phyloP scores from a whole-genome alignment of 2,113 vertebrate species.

The Brachirus orientalis region DNA sequence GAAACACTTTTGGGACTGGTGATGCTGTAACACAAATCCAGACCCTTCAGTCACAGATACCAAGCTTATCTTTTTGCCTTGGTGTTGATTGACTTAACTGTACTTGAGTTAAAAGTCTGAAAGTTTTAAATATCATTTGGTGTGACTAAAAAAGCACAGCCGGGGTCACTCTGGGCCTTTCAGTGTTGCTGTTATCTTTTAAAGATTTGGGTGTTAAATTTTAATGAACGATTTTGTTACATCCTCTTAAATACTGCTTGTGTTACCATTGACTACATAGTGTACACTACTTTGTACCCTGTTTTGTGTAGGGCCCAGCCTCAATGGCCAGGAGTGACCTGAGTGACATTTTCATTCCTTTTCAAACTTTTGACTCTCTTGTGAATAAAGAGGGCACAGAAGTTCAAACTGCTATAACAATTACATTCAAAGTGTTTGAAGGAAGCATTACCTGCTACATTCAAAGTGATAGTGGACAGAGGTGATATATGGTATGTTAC shows the following conservation, averaged over 20 bases:
- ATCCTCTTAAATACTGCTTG: slow-evolving; percentile 14
- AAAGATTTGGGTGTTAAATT: slow-evolving; percentile 43
- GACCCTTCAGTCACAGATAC: slow-evolving; percentile 32
- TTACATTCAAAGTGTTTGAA: slow-evolving; percentile 49
- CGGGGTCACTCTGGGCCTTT: slow-evolving; percentile 4
- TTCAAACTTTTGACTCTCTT: slow-evolving; percentile 26
- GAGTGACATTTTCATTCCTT: slow-evolving; percentile 62
- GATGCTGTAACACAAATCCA: slow-evolving; percentile 34
- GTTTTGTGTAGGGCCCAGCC: slow-evolving; percentile 23
- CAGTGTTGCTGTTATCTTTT: slow-evolving; percentile 20
- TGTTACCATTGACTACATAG: slow-evolving; percentile 2
- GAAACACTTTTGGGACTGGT: slow-evolving; percentile 20
- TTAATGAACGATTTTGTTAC: slow-evolving; percentile 34
- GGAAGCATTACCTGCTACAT: slow-evolving; percentile 37
- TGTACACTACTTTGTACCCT: slow-evolving; percentile 17
- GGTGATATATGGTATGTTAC: neutral
- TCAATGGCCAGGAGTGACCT: slow-evolving; percentile 38
- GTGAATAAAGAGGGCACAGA: slow-evolving; percentile 40
- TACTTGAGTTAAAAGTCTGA: slow-evolving; percentile 45
- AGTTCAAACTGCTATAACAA: slow-evolving; percentile 64
- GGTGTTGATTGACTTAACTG: slow-evolving; percentile 18
- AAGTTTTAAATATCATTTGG: slow-evolving; percentile 57
- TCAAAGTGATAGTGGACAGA: slow-evolving; percentile 26
- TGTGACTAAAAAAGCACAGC: slow-evolving; percentile 14
- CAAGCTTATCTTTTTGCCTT: slow-evolving; percentile 23